These are phyloP conservation scores for Pachliopta kotzebuea DNA, from an alignment of 2,888 invertebrate species.

Conservation along the genomic window DNA sequence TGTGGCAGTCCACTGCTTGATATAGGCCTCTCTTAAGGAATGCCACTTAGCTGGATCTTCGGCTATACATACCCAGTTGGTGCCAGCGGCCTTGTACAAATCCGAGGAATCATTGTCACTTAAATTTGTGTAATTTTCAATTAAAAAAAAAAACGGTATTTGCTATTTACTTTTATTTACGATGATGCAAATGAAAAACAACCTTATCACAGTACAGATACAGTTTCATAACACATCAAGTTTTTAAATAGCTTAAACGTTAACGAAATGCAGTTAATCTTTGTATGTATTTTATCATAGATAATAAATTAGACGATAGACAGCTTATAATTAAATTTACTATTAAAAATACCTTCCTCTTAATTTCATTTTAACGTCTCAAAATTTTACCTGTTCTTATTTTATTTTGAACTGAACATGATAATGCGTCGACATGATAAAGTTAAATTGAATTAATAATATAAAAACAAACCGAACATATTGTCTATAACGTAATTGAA, in stretches of 20 bases:
- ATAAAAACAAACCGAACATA: neutral
- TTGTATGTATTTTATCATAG: conserved; percentile 38
- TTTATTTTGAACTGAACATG: no score
- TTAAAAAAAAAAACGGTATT: conserved; percentile 35
- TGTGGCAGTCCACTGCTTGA: no score
- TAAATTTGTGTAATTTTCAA: neutral
- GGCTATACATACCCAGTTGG: no score
- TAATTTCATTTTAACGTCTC: neutral
- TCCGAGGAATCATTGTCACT: no score
- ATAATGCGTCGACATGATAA: neutral
- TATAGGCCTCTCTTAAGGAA: no score
- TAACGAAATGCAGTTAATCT: conserved; percentile 51
- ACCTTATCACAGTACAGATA: conserved; percentile 63
- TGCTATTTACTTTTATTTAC: conserved; percentile 48
- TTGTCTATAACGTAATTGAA: neutral
- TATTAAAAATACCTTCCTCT: neutral
- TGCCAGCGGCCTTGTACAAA: no score
- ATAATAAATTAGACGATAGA: conserved; percentile 18
- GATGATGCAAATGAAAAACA: conserved; percentile 52
- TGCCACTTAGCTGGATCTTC: no score
- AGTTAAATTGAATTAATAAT: neutral
- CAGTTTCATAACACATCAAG: conserved; percentile 37
- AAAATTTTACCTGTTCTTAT: no score
- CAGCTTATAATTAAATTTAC: neutral
- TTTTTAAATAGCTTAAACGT: conserved; percentile 36